Percentiles rank a stretch among this genome's conserved stretches.
phyloP scores from a whole-genome alignment of 2,797 vertebrate species.

The Hydrophis major region DNA sequence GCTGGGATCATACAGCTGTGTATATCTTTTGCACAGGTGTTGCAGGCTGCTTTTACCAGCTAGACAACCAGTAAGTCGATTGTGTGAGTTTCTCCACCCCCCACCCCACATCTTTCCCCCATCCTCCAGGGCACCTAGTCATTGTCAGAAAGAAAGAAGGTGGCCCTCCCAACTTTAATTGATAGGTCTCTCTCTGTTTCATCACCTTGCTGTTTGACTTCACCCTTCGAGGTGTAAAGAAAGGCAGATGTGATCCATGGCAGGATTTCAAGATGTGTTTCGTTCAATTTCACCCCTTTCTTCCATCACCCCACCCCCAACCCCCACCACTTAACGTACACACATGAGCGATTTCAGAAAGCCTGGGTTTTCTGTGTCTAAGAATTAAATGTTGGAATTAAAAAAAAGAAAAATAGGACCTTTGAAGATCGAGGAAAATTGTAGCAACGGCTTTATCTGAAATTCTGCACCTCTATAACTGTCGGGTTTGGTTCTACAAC shows the following conservation, averaged over 20 bases:
- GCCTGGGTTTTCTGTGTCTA: conserved; percentile 49
- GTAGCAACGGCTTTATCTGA: not conserved
- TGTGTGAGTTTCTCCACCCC: not conserved
- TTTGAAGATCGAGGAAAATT: not conserved
- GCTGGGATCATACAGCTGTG: conserved; percentile 46
- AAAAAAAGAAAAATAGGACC: not conserved
- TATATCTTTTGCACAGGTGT: conserved; percentile 52
- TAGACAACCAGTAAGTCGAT: conserved; percentile 17
- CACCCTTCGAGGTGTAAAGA: conserved; percentile 64
- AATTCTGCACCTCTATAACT: not conserved
- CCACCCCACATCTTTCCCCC: not conserved
- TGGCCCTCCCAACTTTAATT: conserved; percentile 50
- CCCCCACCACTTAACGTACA: conserved; percentile 40
- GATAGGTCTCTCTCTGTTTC: conserved; percentile 49
- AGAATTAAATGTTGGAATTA: conserved; percentile 42
- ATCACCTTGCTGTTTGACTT: conserved; percentile 61
- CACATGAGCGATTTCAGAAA: conserved; percentile 48
- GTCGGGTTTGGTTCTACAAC: too few relatives aligned
- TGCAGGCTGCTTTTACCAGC: conserved; percentile 34
- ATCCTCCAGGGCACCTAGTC: conserved; percentile 35
- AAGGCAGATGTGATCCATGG: conserved; percentile 69
- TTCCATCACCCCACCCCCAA: not conserved
- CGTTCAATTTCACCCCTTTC: not conserved
- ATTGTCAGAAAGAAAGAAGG: conserved; percentile 24
- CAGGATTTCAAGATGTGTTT: conserved; percentile 64